Evolutionary conservation across 2,113 vertebrate genomes (phyloP).

Genomic region (Podocnemis expansa): DNA sequence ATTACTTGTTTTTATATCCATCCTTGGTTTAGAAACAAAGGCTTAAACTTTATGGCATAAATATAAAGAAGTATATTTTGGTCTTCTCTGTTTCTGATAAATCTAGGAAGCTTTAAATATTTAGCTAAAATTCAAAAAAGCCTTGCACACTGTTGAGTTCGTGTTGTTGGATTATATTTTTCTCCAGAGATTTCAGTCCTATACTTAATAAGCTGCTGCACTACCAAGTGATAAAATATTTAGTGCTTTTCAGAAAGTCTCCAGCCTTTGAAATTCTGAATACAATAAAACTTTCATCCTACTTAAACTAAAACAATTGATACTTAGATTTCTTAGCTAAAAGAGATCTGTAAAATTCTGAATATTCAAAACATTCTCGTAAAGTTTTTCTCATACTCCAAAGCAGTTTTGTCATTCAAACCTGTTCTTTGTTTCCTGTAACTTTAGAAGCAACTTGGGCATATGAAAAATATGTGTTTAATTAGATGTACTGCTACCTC

Average conservation of each 20-base stretch:
- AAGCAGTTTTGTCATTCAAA: not conserved
- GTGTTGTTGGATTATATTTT: not conserved
- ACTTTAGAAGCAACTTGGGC: not conserved
- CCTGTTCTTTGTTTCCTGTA: not conserved
- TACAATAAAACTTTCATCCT: not conserved
- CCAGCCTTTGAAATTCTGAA: not conserved
- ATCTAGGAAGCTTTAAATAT: not conserved
- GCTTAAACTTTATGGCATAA: not conserved
- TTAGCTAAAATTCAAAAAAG: not conserved
- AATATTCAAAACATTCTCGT: not conserved
- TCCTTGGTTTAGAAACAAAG: not conserved
- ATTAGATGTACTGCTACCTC: not conserved
- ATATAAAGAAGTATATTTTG: not conserved
- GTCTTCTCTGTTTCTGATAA: not conserved
- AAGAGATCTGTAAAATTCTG: not conserved
- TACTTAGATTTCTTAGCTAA: not conserved
- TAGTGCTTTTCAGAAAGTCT: not conserved
- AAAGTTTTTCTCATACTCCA: not conserved
- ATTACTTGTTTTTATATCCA: not conserved
- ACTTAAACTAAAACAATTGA: not conserved
- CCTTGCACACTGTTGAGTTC: not conserved
- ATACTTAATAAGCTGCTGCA: not conserved
- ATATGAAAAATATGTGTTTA: not conserved
- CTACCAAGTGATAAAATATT: not conserved
- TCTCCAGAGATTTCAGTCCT: not conserved